phyloP scores from a whole-genome alignment of 2,113 vertebrate genomes.

The Sula dactylatra region DNA sequence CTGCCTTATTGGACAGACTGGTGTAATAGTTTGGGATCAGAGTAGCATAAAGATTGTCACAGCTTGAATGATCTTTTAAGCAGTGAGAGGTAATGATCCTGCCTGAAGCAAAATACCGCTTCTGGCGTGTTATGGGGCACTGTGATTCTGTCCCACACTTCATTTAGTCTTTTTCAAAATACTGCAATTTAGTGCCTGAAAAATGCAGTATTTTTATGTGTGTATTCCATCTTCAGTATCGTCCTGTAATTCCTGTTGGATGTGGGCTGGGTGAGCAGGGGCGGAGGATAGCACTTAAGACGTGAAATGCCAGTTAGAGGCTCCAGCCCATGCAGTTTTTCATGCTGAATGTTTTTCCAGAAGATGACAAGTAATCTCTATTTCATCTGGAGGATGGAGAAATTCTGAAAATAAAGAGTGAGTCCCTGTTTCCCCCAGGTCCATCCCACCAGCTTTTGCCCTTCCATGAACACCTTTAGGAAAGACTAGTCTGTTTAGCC shows the following conservation, averaged over 20 bases:
- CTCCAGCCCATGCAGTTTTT: neutral
- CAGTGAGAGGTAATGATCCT: conserved; percentile 33
- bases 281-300: neutral
- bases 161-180: neutral
- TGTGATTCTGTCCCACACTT: neutral
- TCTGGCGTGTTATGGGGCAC: neutral
- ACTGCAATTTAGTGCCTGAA: neutral
- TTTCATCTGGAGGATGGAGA: neutral
- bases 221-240: neutral
- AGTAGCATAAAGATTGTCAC: conserved; percentile 22
- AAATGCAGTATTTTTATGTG: neutral
- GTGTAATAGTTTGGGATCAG: conserved; percentile 19
- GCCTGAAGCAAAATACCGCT: neutral
- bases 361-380: neutral
- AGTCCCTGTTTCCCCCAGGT: neutral
- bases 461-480: neutral
- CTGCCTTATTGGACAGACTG: conserved; percentile 23
- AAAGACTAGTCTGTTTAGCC: neutral
- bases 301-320: neutral
- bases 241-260: neutral
- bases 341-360: neutral
- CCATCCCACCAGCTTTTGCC: neutral
- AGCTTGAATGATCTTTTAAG: conserved; percentile 27
- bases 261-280: neutral
- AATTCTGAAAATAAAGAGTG: neutral